These are phyloP conservation scores for Cheilosia variabilis DNA, from an alignment of 2,888 invertebrate genomes.

Conservation along the genomic window DNA sequence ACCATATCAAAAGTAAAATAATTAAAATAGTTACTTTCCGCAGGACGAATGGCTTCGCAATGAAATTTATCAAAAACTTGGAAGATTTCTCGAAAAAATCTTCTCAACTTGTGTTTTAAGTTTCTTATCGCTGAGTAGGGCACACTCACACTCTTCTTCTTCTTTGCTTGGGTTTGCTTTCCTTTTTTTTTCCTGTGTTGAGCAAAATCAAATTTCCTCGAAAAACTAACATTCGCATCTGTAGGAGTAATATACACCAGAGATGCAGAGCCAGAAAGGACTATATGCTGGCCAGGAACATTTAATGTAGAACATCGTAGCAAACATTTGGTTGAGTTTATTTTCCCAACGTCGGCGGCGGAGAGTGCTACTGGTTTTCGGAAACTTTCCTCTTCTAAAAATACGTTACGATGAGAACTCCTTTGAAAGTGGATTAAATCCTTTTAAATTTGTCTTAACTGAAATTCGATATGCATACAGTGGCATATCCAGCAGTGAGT, in stretches of 20 bases:
- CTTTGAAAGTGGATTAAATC: conserved; percentile 64
- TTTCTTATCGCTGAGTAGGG: not conserved
- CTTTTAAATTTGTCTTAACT: conserved; percentile 43
- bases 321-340: conserved; percentile 19
- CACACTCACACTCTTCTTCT: not conserved
- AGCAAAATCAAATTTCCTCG: conserved; percentile 55
- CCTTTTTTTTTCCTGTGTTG: not conserved
- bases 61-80: conserved; percentile 16
- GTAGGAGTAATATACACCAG: conserved; percentile 23
- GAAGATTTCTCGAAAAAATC: conserved; percentile 32
- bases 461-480: conserved; percentile 12
- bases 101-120: not conserved
- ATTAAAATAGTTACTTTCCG: conserved; percentile 49
- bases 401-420: conserved; percentile 45
- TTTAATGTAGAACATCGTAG: conserved; percentile 24
- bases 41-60: not conserved
- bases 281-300: not conserved
- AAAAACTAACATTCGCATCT: conserved; percentile 36
- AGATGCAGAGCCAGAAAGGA: conserved; percentile 1
- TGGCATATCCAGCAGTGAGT: not conserved
- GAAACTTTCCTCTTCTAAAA: conserved; percentile 38
- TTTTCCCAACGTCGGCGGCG: conserved; percentile 29
- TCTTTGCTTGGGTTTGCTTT: not conserved
- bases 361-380: conserved; percentile 32
- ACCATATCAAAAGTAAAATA: conserved; percentile 46